phyloP scores from a whole-genome alignment of 2,888 invertebrate species.

The Serrognathus titanus region DNA sequence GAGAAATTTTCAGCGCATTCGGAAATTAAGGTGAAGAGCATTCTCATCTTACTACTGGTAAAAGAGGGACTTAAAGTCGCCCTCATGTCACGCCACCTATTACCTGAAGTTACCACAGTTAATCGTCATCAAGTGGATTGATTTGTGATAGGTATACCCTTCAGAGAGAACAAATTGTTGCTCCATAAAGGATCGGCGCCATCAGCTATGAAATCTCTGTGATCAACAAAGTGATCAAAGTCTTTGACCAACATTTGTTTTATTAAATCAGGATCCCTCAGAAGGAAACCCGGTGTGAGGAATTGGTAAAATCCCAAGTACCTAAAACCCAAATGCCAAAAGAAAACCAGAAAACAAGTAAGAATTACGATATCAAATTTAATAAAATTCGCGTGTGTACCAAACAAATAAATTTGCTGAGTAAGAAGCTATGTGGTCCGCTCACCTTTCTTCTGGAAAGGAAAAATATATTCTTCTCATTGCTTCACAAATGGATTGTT shows the following conservation, averaged over 20 bases:
- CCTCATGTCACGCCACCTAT: slow-evolving; percentile 45
- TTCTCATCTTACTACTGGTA: slow-evolving; percentile 43
- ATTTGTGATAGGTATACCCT: too few species aligned
- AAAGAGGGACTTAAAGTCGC: slow-evolving; percentile 45
- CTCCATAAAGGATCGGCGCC: slow-evolving; percentile 28
- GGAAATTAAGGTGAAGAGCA: slow-evolving; percentile 35
- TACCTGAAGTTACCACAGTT: slow-evolving; percentile 20
- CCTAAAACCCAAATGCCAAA: slow-evolving; percentile 16
- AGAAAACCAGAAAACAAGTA: not conserved
- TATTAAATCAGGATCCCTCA: slow-evolving; percentile 37
- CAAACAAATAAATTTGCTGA: too few species aligned
- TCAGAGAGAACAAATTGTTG: slow-evolving; percentile 23
- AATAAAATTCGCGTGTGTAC: too few species aligned
- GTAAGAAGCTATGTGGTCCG: not conserved
- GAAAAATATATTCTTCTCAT: not conserved
- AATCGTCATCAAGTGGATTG: too few species aligned
- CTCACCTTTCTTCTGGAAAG: not conserved
- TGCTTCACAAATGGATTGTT: too few species aligned
- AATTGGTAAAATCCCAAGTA: slow-evolving; percentile 31
- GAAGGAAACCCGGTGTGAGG: slow-evolving; percentile 24
- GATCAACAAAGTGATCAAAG: slow-evolving; percentile 45
- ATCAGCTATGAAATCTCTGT: slow-evolving; percentile 26
- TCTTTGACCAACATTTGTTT: slow-evolving; percentile 44
- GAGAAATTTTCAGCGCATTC: slow-evolving; percentile 29
- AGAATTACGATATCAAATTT: too few species aligned